Conservation (phyloP, 2,797 vertebrate genomes). For the Bradypus variegatus region DNA sequence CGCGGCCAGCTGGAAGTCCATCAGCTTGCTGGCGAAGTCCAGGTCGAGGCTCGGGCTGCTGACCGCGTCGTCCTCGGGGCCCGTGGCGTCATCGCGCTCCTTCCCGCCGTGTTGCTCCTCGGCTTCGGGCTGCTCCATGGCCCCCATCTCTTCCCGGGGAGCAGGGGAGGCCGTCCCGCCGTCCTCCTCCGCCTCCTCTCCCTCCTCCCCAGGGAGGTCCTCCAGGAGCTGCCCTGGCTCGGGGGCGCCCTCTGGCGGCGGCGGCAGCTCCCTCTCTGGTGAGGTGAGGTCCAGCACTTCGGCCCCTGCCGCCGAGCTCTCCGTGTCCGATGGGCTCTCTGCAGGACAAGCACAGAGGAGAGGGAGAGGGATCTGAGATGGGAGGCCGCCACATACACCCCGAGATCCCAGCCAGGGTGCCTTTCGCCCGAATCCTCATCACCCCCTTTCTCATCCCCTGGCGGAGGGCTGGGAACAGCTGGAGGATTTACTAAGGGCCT, state of each 20-base stretch:
- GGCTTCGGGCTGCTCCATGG: conserved; percentile 15
- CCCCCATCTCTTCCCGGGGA: conserved; percentile 9
- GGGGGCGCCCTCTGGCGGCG: neutral
- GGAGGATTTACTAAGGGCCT: neutral
- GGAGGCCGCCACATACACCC: neutral
- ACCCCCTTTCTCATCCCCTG: neutral
- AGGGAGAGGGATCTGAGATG: conserved; percentile 33
- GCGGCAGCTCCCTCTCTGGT: conserved; percentile 62
- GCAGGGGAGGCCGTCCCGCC: neutral
- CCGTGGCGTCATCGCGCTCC: conserved; percentile 71
- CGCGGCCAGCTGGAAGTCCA: conserved; percentile 88
- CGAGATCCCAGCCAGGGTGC: neutral
- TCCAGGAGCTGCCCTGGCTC: conserved; percentile 37
- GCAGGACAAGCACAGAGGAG: conserved; percentile 69
- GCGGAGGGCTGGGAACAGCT: neutral
- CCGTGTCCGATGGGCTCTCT: conserved; percentile 88
- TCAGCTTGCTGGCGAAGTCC: conserved; percentile 91
- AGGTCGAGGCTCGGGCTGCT: conserved; percentile 97
- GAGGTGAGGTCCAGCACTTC: conserved; percentile 81
- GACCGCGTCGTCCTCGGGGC: conserved; percentile 82
- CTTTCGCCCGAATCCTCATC: neutral
- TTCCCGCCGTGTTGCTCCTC: conserved; percentile 64
- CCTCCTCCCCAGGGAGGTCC: neutral
- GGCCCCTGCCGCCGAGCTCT: conserved; percentile 66
- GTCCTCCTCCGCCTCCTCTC: conserved; percentile 20